These are phyloP conservation scores for Rachycentron canadum DNA, from an alignment of 2,797 vertebrate genomes.

Conservation along the genomic window DNA sequence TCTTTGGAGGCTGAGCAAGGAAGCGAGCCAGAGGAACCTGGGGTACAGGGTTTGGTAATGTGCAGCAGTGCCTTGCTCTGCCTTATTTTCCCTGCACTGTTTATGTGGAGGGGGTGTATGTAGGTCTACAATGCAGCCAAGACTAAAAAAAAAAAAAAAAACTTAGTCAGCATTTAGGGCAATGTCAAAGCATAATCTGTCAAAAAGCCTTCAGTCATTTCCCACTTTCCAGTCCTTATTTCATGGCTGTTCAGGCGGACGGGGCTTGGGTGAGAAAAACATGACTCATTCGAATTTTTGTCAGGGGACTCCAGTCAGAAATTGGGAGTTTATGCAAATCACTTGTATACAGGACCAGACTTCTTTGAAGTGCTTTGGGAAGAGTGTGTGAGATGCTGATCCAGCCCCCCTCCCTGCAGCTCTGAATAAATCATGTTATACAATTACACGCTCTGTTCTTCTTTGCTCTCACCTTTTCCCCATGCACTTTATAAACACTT, in stretches of 20 bases:
- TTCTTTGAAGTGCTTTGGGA: conserved; percentile 59
- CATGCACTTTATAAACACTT: conserved; percentile 34
- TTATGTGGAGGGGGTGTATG: conserved; percentile 5
- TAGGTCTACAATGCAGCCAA: conserved; percentile 45
- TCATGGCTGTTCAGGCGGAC: conserved; percentile 15
- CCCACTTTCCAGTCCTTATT: conserved; percentile 5
- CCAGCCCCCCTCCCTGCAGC: conserved; percentile 21
- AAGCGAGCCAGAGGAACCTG: conserved; percentile 27
- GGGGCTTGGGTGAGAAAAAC: conserved; percentile 29
- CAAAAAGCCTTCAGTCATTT: background rate
- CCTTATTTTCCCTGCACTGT: conserved; percentile 12
- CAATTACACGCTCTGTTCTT: conserved; percentile 46
- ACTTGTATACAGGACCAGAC: conserved; percentile 36
- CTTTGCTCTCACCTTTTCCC: conserved; percentile 33
- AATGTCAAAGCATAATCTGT: conserved; percentile 42
- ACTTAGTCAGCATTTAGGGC: conserved; percentile 49
- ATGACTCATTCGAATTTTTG: conserved; percentile 62
- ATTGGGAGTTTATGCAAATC: conserved; percentile 61
- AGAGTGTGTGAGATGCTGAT: conserved; percentile 51
- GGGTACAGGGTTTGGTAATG: conserved; percentile 39
- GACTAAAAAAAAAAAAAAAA: conserved; percentile 20
- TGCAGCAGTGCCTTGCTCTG: conserved; percentile 44
- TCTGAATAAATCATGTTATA: conserved; percentile 66
- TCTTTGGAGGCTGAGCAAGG: conserved; percentile 32
- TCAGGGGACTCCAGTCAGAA: conserved; percentile 40